Percentiles rank a stretch among this genome's conserved stretches.
phyloP scores from a whole-genome alignment of 2,113 vertebrate species.

The Hippocampus abdominalis region DNA sequence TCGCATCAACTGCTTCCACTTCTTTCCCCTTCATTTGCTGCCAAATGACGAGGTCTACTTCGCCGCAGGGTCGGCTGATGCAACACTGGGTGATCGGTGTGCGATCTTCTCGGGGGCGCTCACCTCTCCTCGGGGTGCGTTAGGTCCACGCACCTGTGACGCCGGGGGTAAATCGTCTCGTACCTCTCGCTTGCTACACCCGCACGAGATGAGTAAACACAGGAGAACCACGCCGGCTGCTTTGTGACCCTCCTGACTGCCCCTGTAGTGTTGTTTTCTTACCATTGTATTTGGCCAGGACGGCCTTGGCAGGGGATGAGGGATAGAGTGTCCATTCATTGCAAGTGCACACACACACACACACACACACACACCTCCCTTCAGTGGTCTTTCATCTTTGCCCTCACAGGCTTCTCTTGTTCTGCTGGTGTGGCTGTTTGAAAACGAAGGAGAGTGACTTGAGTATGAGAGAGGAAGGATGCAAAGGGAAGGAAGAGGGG shows the following conservation, averaged over 20 bases:
- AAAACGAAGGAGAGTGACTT: slow-evolving; percentile 27
- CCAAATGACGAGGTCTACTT: slow-evolving; percentile 59
- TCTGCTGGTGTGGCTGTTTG: slow-evolving; percentile 52
- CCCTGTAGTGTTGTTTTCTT: slow-evolving; percentile 23
- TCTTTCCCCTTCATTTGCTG: slow-evolving; percentile 68
- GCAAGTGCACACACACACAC: slow-evolving; percentile 19
- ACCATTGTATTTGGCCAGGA: slow-evolving; percentile 40
- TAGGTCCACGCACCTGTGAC: slow-evolving; percentile 21
- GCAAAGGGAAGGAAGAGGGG: slow-evolving; percentile 27
- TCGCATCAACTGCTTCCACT: slow-evolving; percentile 50
- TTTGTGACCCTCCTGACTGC: slow-evolving; percentile 33
- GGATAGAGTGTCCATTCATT: slow-evolving; percentile 68
- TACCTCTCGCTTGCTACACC: background rate
- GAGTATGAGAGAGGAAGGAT: slow-evolving; percentile 44
- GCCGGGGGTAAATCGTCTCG: background rate
- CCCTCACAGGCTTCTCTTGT: slow-evolving; percentile 71
- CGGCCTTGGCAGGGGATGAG: slow-evolving; percentile 19
- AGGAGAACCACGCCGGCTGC: background rate
- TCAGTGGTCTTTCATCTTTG: slow-evolving; percentile 65
- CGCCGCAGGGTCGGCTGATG: slow-evolving; percentile 45
- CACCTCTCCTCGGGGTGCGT: background rate
- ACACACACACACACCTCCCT: slow-evolving; percentile 44
- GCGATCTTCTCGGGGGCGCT: slow-evolving; percentile 33
- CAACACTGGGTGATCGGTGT: slow-evolving; percentile 59
- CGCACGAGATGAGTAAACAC: background rate